Evolutionary conservation across 2,797 vertebrate species (phyloP).

Genomic region (Glyptemys insculpta): DNA sequence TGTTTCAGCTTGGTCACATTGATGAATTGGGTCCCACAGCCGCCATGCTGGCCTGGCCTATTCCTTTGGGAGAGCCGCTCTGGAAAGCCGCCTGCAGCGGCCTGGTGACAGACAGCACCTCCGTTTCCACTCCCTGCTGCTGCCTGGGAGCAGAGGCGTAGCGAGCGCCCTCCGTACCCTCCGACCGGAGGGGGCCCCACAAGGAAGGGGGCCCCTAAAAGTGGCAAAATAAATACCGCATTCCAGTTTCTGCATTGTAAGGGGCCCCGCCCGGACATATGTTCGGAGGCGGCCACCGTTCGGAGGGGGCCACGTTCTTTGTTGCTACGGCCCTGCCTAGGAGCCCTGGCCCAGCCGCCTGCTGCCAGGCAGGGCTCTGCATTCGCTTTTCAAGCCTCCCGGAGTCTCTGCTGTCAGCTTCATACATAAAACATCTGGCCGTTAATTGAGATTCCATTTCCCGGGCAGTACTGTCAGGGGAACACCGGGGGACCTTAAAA

Average conservation of each 20-base stretch:
- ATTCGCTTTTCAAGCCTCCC: conserved; percentile 42
- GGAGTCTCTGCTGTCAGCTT: background rate
- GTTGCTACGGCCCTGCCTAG: no score
- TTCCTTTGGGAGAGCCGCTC: background rate
- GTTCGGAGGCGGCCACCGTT: no score
- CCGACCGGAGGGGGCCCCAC: no score
- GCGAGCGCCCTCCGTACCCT: no score
- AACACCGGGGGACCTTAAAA: background rate
- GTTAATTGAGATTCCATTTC: background rate
- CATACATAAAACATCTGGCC: conserved; percentile 22
- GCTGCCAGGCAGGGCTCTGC: background rate
- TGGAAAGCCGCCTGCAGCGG: background rate
- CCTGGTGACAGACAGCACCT: rapidly evolving
- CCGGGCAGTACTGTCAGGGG: background rate
- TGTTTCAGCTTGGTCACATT: background rate
- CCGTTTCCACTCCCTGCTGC: rapidly evolving
- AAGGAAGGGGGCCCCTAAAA: no score
- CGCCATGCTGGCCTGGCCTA: background rate
- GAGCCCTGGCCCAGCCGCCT: background rate
- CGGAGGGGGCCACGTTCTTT: no score
- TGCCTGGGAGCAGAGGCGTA: background rate
- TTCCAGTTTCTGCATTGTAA: no score
- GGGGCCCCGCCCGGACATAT: no score
- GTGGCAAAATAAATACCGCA: no score
- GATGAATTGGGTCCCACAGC: background rate